Base-by-base conservation (phyloP, 53 echinoderm and acorn worm species). In the Antedon mediterranea region DNA sequence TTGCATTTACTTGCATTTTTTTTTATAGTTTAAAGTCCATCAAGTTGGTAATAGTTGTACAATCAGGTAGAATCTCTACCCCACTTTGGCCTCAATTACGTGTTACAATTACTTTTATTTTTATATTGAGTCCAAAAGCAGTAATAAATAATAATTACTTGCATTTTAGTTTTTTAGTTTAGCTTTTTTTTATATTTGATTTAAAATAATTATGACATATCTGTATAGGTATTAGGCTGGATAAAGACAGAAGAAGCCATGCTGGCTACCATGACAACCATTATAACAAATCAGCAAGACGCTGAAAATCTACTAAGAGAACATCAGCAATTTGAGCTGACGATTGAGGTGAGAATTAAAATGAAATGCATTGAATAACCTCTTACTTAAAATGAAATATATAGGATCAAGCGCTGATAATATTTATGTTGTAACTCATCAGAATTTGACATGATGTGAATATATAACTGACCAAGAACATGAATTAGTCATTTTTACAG, bases 261-360 rank as follows among this genome's bases (percentile, higher is more conserved):
- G 85, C 81, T 98, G 34, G 75, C 81, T 42, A 88, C 92, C 77
- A 92, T 87, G 33, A 85, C 88, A n/a, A 85, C 91, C 32, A 88
- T 98, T 73, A 92, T 92, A 28, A 98, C 93, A 83, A 86, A 90
- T 71, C 85, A 93, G 71, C 81, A 84, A 34, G 98, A 98, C 76
- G 98, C 98, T 43, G 98, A 98, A 75, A 79, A 88, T 72, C 84
- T 98, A 76, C 98, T 93, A 81, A 79, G 34, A 34, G 92, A 98
- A 34, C 92, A 98, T 88, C 89, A 98, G 71, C 92, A 98, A 81
- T 98, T 98, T 90, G 91, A 98, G 79, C 79, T 86, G 75, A 92
- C 98, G 73, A 93, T 98, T 71, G 98, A 98, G 88, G 98, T 98
- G 83, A 76, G 89, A 32, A 15, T 27, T 5, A 29, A 30, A 20